These are phyloP conservation scores for Etia nguti DNA, from an alignment of 2,113 vertebrate genomes.

Conservation along the genomic window DNA sequence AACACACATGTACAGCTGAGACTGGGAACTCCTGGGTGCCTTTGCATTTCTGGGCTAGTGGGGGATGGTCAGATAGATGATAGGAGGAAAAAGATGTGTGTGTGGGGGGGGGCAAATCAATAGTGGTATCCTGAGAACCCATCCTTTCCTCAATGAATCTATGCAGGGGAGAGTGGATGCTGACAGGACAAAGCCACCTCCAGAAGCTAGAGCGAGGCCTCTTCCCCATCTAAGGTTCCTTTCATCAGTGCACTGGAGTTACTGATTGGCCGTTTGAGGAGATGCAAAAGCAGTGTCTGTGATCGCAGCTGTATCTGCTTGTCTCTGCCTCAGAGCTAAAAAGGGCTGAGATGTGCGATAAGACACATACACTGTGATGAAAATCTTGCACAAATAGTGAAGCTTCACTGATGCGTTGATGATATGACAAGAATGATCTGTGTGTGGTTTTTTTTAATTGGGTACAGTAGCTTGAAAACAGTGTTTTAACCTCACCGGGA, in stretches of 20 bases:
- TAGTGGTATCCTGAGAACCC: constrained; percentile 34
- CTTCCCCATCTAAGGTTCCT: background rate
- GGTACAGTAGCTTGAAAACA: background rate
- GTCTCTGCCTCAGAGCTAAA: constrained; percentile 17
- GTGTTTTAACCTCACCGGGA: background rate
- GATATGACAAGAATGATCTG: background rate
- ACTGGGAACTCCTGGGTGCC: background rate
- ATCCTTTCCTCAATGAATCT: constrained; percentile 37
- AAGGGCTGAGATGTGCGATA: background rate
- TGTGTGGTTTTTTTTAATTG: background rate
- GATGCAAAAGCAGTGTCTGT: background rate
- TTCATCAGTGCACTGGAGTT: background rate
- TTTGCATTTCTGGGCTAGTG: background rate
- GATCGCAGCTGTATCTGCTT: background rate
- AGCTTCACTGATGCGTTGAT: background rate
- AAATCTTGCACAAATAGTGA: background rate
- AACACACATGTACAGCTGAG: background rate
- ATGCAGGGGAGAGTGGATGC: constrained; percentile 25
- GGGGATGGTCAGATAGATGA: constrained; percentile 22
- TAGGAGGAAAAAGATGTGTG: background rate
- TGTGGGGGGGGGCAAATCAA: constrained; percentile 26
- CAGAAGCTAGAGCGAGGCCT: background rate
- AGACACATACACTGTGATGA: background rate
- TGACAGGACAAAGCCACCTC: constrained; percentile 37
- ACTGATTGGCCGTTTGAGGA: constrained; percentile 11